Evolutionary conservation across 2,888 invertebrate species (phyloP), one percentile per base, ranked within the genome.

Genomic region (Rotaria socialis): DNA sequence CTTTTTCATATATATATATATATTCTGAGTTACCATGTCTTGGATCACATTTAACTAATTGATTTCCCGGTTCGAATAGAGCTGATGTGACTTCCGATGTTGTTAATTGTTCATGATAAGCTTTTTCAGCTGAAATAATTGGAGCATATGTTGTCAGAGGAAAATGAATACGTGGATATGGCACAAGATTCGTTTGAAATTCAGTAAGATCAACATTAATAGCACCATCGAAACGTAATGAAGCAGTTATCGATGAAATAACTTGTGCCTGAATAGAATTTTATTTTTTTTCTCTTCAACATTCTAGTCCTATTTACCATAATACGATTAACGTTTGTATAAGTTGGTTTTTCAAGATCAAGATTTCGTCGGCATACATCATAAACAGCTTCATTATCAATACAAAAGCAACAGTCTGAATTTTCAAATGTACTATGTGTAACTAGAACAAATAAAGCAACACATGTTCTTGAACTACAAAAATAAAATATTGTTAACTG

Each of bases 381-480:
- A 87, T 89, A 90, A 86, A 90, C 90, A 84, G 90, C 90, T 87
- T 90, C 90, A 87, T 90, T 90, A 87, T 90, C 90, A 58, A 90
- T 88, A 89, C 89, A 89, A 87, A 89, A 89, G 55, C 96, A 96
- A 92, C 96, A 96, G 93, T 96, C 96, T 0, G 95, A 95, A 92
- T 96, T 96, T 92, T 96, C 96, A 87, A 93, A 89, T 87, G 96
- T 96, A 86, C 96, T 96, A 93, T 96, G 96, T 88, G 96, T 96
- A 90, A 96, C 96, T 90, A 96, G 89, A 41, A 74, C 19, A 80
- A 27, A 50, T 14, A 52, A 52, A 16, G 16, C 10, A 14, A 27
- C 16, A 58, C 10, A 2, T 27, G 10, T 16, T 4, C 11, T 27
- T 27, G 19, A 22, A 67, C 16, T 27, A n/a, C 22, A 16, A 52